phyloP scores from a whole-genome alignment of 2,113 vertebrate species.

The Pollachius pollachius region DNA sequence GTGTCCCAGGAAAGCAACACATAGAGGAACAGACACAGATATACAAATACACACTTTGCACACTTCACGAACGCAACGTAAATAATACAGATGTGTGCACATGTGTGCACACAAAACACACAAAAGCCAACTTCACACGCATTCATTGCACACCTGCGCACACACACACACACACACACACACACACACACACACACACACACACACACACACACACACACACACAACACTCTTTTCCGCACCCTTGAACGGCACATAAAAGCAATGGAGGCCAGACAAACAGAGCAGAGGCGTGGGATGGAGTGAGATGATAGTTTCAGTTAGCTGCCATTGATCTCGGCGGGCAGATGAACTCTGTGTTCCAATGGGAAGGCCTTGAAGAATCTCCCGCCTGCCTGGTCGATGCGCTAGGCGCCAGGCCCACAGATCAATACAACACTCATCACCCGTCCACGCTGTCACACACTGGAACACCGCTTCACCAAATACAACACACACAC shows the following conservation, averaged over 20 bases:
- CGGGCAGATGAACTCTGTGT: constrained; percentile 72
- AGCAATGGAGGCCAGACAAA: constrained; percentile 52
- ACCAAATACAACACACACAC: constrained; percentile 23
- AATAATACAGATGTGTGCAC: constrained; percentile 31
- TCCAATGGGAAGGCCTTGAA: constrained; percentile 70
- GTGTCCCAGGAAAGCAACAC: constrained; percentile 51
- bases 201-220: constrained; percentile 4
- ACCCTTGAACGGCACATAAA: constrained; percentile 46
- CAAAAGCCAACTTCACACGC: constrained; percentile 28
- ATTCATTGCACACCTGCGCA: background rate
- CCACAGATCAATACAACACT: constrained; percentile 65
- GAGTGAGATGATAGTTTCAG: constrained; percentile 69
- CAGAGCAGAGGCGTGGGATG: constrained; percentile 50
- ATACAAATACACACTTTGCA: constrained; percentile 32
- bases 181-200: constrained; percentile 12
- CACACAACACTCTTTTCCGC: constrained; percentile 39
- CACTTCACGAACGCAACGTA: constrained; percentile 26
- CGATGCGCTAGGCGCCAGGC: constrained; percentile 65
- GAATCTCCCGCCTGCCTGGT: constrained; percentile 60
- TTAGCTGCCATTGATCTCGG: constrained; percentile 64
- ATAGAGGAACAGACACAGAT: constrained; percentile 32
- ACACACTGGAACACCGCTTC: constrained; percentile 37
- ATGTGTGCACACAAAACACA: constrained; percentile 44
- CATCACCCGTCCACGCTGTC: constrained; percentile 59
- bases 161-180: constrained; percentile 22